Conservation (phyloP, 2,888 invertebrate species). For the Griposia aprilina region DNA sequence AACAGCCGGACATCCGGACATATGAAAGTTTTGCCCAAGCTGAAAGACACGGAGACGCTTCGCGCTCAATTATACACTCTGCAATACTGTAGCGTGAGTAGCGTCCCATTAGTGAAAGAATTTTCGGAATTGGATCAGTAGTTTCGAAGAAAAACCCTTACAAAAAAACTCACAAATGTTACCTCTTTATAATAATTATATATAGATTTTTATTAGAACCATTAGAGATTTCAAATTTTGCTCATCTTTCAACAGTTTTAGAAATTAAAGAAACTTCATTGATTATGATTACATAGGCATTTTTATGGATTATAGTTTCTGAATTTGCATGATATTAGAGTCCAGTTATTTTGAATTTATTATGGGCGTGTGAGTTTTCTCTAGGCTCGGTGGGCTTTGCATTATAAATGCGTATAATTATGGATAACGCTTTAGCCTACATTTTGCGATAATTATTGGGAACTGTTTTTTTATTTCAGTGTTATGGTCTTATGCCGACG, state of each 20-base stretch:
- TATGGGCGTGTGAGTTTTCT: conserved; percentile 31
- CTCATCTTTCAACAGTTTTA: conserved; percentile 21
- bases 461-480: conserved; percentile 17
- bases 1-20: no score
- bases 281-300: conserved; percentile 9
- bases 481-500: background rate
- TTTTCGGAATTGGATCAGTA: background rate
- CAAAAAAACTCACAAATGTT: background rate
- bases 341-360: conserved; percentile 35
- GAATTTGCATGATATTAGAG: conserved; percentile 35
- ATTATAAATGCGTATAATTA: conserved; percentile 13
- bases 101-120: background rate
- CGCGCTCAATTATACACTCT: no score
- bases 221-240: background rate
- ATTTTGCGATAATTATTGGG: conserved; percentile 17
- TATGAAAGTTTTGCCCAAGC: no score
- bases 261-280: conserved; percentile 19
- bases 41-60: no score
- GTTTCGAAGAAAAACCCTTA: background rate
- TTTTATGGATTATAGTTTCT: conserved; percentile 9
- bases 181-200: conserved; percentile 8
- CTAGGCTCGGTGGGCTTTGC: background rate
- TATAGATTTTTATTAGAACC: conserved; percentile 2
- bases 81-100: background rate
- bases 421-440: background rate